Conservation (phyloP, 2,797 vertebrate genomes). For the Halcyon chelicuti region DNA sequence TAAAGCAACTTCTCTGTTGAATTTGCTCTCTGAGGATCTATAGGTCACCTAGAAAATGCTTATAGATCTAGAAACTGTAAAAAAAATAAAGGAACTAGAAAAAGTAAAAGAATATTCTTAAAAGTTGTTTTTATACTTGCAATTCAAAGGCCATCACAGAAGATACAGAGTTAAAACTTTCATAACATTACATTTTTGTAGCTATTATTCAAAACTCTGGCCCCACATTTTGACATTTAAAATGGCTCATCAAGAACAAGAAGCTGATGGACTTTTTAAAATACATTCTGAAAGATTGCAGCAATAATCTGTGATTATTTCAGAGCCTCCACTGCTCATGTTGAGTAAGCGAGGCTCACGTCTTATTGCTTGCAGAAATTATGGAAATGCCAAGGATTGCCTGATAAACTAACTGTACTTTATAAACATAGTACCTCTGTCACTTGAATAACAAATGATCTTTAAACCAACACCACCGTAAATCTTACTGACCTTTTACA, state of each 20-base stretch:
- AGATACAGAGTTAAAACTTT: neutral
- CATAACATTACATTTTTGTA: neutral
- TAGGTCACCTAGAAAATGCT: neutral
- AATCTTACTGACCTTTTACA: constrained; percentile 32
- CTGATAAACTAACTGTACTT: neutral
- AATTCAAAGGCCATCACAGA: neutral
- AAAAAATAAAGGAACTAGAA: neutral
- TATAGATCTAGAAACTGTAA: neutral
- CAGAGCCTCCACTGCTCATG: neutral
- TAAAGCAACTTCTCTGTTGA: neutral
- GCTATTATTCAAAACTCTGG: neutral
- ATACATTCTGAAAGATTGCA: neutral
- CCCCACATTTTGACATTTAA: constrained; percentile 17
- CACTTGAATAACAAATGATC: constrained; percentile 10
- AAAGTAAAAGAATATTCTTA: neutral
- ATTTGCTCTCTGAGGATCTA: neutral
- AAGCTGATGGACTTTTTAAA: neutral
- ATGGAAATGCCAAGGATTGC: constrained; percentile 19
- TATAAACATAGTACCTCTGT: neutral
- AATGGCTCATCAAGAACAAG: constrained; percentile 4
- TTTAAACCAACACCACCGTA: neutral
- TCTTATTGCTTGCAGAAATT: neutral
- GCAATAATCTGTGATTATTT: constrained; percentile 16
- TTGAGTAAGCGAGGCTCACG: neutral
- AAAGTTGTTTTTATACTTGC: neutral